Base-by-base conservation (phyloP, 1,140 invertebrate genomes). In the Dreissena rostriformis region DNA sequence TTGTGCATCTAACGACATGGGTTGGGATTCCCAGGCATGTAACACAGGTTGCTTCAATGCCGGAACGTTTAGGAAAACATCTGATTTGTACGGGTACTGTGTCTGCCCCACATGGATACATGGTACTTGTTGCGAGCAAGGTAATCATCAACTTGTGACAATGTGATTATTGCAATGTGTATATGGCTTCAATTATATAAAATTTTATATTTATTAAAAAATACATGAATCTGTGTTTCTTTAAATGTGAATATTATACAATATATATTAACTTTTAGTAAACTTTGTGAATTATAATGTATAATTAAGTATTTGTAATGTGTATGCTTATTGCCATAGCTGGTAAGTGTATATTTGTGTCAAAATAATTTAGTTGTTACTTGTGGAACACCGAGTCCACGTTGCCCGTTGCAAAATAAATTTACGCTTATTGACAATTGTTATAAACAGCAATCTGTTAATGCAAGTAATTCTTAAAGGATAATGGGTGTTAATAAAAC, bases 301-400 rank as follows among this genome's bases (percentile, higher is more conserved):
- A 17, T 22, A n/a, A n/a, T n/a, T n/a, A n/a, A n/a, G n/a, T n/a
- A 57, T 57, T 57, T 57, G 14, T 57, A 57, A 57, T 14, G n/a
- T n/a, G n/a, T 14, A 57, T 14, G 14, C n/a, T n/a, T 67, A n/a
- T 14, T 12, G 17, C 65, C 14, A 17, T n/a, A 39, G 51, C 17
- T 49, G 5, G 26, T 29, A 24, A 39, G 2, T 49, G 19, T 39
- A 49, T 39, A 39, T 17, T 49, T 49, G 15, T n/a, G 11, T 29
- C 2, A n/a, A n/a, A n/a, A n/a, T n/a, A n/a, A n/a, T 39, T 68
- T 57, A 76, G 74, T 66, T 39, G 74, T 76, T 6, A 63, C 57
- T 26, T 76, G 74, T 39, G 74, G 74, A 5, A 55, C 8, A 17
- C 74, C 74, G 15, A 66, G 74, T 24, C 39, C 55, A 26, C n/a